Evolutionary conservation across 2,888 invertebrate species (phyloP).

Genomic region (Eudemis profundana): DNA sequence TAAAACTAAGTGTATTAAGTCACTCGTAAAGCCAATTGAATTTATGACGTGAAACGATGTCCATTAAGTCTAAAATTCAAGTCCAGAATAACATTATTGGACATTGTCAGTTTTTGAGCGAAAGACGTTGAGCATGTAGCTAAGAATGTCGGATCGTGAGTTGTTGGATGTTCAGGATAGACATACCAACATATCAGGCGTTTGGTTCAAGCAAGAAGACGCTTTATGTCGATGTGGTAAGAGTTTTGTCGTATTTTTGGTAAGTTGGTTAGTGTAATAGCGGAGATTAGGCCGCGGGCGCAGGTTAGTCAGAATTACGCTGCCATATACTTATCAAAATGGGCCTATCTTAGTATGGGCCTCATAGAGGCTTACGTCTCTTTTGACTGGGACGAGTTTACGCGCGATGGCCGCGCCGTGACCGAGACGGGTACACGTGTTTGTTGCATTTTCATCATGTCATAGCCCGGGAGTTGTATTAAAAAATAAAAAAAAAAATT

Average conservation of each 20-base stretch:
- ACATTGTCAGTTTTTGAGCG: not conserved
- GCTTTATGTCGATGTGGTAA: not conserved
- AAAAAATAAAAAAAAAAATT: too few species aligned
- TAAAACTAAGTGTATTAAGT: not conserved
- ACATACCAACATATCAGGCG: not conserved
- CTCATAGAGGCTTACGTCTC: too few species aligned
- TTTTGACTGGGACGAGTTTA: too few species aligned
- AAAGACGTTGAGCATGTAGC: slow-evolving; percentile 11
- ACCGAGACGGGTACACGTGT: slow-evolving; percentile 16
- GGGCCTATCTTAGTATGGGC: too few species aligned
- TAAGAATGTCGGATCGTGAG: slow-evolving; percentile 31
- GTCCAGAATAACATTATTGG: not conserved
- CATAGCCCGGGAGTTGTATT: slow-evolving; percentile 17
- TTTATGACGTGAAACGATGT: not conserved
- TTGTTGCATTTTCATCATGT: slow-evolving; percentile 11
- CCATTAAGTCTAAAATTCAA: not conserved
- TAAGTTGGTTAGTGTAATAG: slow-evolving; percentile 3
- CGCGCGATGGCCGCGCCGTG: slow-evolving; percentile 29
- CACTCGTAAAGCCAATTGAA: not conserved
- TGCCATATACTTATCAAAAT: too few species aligned
- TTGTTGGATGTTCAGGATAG: slow-evolving; percentile 19
- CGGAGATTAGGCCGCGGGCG: slow-evolving; percentile 31
- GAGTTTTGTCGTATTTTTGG: not conserved
- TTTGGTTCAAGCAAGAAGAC: not conserved
- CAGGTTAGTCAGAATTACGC: slow-evolving; percentile 28